phyloP scores from a whole-genome alignment of 35 echinoderm and acorn worm genomes.

The Apostichopus californicus region DNA sequence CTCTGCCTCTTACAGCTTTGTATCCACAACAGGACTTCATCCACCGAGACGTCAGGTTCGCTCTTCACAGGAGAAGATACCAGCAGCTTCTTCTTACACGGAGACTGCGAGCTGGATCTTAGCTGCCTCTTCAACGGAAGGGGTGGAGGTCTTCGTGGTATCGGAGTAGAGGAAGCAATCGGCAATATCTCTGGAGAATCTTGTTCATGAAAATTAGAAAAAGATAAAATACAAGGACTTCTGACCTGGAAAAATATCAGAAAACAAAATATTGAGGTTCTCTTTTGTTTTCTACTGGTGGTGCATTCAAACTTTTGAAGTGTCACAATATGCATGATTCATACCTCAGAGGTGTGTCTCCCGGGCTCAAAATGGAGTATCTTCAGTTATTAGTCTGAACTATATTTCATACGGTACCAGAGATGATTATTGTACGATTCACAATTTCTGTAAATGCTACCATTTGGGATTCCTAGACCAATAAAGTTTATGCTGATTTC shows the following conservation, averaged over 20 bases:
- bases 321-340: too few species aligned
- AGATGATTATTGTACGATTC: too few species aligned
- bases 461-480: too few species aligned
- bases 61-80: neutral
- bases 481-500: too few species aligned
- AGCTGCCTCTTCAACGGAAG: neutral
- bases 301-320: neutral
- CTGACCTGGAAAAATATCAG: too few species aligned
- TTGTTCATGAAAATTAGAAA: neutral
- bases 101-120: neutral
- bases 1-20: conserved; percentile 18
- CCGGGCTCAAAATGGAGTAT: too few species aligned
- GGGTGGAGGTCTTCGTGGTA: neutral
- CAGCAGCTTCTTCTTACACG: neutral
- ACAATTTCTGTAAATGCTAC: too few species aligned
- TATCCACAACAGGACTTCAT: conserved; percentile 43
- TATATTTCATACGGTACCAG: too few species aligned
- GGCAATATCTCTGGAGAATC: neutral
- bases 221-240: neutral
- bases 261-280: too few species aligned
- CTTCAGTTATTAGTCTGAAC: too few species aligned
- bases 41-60: neutral
- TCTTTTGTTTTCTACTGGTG: neutral
- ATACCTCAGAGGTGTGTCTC: too few species aligned
- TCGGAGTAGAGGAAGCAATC: neutral